These are phyloP conservation scores for Dynastes grantii DNA, from an alignment of 2,888 invertebrate genomes.

Conservation along the genomic window DNA sequence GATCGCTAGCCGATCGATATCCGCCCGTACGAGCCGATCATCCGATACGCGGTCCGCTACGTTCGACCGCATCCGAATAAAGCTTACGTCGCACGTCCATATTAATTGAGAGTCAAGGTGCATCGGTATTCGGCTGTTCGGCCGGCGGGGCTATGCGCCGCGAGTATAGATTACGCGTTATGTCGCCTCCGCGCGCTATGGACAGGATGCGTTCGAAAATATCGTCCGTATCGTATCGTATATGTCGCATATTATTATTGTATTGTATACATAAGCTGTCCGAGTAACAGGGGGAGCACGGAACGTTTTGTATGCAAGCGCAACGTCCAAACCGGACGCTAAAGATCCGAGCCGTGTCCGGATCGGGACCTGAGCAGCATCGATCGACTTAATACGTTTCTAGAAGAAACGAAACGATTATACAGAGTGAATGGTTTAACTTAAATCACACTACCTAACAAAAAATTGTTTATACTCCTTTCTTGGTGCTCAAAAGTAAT, in stretches of 20 bases:
- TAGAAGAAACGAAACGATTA: constrained; percentile 20
- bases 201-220: constrained; percentile 42
- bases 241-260: not conserved
- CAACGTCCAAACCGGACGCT: constrained; percentile 63
- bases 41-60: constrained; percentile 60
- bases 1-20: constrained; percentile 46
- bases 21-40: constrained; percentile 54
- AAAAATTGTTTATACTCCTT: too few relatives aligned
- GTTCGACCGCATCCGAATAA: constrained; percentile 62
- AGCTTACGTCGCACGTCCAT: constrained; percentile 65
- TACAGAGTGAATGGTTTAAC: not conserved
- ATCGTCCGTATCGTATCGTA: constrained; percentile 19
- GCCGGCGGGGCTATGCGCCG: constrained; percentile 61
- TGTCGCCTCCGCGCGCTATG: constrained; percentile 52
- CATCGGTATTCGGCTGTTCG: constrained; percentile 64
- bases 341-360: constrained; percentile 57
- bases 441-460: too few relatives aligned
- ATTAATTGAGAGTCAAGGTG: constrained; percentile 65
- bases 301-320: constrained; percentile 64
- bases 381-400: constrained; percentile 27
- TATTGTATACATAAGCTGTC: not conserved
- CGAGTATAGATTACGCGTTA: constrained; percentile 67
- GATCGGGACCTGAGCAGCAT: constrained; percentile 56
- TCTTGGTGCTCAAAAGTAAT: too few relatives aligned
- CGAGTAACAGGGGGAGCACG: constrained; percentile 40